phyloP scores from a whole-genome alignment of 2,113 vertebrate species.

The Phoxinus phoxinus region DNA sequence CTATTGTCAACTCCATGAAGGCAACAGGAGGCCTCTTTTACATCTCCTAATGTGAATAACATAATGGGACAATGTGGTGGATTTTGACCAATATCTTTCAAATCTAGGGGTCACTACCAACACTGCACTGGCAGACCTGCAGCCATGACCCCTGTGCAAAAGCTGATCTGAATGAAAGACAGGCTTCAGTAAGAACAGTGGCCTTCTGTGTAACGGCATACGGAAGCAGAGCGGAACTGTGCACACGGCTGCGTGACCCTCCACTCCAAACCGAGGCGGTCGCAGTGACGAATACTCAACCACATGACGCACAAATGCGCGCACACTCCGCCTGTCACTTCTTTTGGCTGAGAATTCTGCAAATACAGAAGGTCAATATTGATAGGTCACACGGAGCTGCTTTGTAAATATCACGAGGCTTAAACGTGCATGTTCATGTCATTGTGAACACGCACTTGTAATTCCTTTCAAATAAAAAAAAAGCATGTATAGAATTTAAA shows the following conservation, averaged over 20 bases:
- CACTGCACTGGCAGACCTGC: slow-evolving; percentile 63
- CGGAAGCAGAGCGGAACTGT: slow-evolving; percentile 71
- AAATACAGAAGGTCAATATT: slow-evolving; percentile 59
- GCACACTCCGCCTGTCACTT: slow-evolving; percentile 54
- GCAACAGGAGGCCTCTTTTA: slow-evolving; percentile 57
- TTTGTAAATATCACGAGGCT: slow-evolving; percentile 53
- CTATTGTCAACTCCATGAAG: slow-evolving; percentile 46
- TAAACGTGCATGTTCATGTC: slow-evolving; percentile 37
- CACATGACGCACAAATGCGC: slow-evolving; percentile 66
- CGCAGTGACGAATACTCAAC: slow-evolving; percentile 57
- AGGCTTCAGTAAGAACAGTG: slow-evolving; percentile 75
- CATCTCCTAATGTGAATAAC: slow-evolving; percentile 63
- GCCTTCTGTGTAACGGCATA: slow-evolving; percentile 66
- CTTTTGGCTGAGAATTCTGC: slow-evolving; percentile 53
- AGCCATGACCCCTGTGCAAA: slow-evolving; percentile 59
- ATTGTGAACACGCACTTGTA: slow-evolving; percentile 31
- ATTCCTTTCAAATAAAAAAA: slow-evolving; percentile 10
- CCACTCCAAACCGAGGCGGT: slow-evolving; percentile 64
- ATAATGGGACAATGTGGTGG: slow-evolving; percentile 58
- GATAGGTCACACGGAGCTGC: slow-evolving; percentile 54
- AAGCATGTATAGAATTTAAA: slow-evolving; percentile 1
- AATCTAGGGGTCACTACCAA: slow-evolving; percentile 72
- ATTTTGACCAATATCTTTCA: slow-evolving; percentile 77
- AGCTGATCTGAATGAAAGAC: slow-evolving; percentile 71
- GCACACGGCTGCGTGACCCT: slow-evolving; percentile 77